Conservation (phyloP, 2,888 invertebrate species). For the Gerris lacustris region DNA sequence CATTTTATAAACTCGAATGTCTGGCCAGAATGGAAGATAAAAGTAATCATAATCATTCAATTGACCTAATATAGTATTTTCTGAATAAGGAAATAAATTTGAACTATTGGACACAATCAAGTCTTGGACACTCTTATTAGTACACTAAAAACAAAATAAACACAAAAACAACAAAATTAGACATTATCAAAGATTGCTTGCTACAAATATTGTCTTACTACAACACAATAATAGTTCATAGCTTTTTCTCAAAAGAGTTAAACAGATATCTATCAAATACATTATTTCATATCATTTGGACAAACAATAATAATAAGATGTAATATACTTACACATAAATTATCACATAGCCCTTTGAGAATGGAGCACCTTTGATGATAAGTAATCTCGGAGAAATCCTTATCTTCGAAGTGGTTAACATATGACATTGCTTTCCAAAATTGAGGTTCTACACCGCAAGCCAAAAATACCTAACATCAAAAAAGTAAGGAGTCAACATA, state of each 20-base stretch:
- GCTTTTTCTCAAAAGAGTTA: too few species aligned
- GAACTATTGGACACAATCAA: too few species aligned
- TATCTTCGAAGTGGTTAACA: not conserved
- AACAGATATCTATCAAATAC: too few species aligned
- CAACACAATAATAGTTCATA: too few species aligned
- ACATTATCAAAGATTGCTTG: not conserved
- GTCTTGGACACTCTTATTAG: slow-evolving; percentile 2
- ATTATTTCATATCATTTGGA: too few species aligned
- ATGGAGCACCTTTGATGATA: not conserved
- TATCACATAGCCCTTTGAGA: slow-evolving; percentile 1
- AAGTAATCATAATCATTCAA: slow-evolving; percentile 35
- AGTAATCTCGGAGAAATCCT: not conserved
- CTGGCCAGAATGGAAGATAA: slow-evolving; percentile 39
- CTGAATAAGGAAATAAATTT: not conserved
- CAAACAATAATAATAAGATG: too few species aligned
- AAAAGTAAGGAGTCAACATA: too few species aligned
- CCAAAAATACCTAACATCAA: not conserved
- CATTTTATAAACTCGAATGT: slow-evolving; percentile 27
- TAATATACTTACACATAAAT: not conserved
- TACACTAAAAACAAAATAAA: not conserved
- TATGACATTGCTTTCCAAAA: not conserved
- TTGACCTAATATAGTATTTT: not conserved
- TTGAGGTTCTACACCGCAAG: slow-evolving; percentile 4
- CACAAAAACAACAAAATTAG: not conserved
- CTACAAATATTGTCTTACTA: too few species aligned